Percentiles rank a stretch among this genome's conserved stretches.
These are phyloP conservation scores for Syngnathus floridae DNA, from an alignment of 2,113 vertebrate genomes.

Conservation along the genomic window DNA sequence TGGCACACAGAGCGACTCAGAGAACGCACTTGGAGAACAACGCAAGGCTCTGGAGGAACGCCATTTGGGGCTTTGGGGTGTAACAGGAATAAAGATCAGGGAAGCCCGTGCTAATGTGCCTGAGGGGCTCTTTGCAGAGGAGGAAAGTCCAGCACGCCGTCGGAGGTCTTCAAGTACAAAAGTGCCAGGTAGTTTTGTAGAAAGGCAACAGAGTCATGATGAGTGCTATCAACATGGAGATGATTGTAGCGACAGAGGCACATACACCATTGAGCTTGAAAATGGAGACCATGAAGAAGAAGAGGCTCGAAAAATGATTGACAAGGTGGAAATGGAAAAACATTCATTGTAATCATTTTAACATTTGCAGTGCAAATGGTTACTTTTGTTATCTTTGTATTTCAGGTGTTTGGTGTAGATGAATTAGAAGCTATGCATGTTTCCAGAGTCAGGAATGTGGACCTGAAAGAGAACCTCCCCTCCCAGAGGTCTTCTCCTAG, in stretches of 20 bases:
- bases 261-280: slow-evolving; percentile 91
- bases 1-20: slow-evolving; percentile 92
- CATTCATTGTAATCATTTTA: neutral
- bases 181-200: slow-evolving; percentile 33
- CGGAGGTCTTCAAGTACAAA: slow-evolving; percentile 53
- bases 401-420: slow-evolving; percentile 88
- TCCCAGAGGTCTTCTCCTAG: slow-evolving; percentile 54
- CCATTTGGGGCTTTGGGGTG: slow-evolving; percentile 70
- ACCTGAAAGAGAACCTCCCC: slow-evolving; percentile 67
- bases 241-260: slow-evolving; percentile 89
- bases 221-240: slow-evolving; percentile 71
- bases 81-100: slow-evolving; percentile 62
- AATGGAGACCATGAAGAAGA: slow-evolving; percentile 83
- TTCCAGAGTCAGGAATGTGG: slow-evolving; percentile 75
- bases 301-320: slow-evolving; percentile 89
- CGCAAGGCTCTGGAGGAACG: slow-evolving; percentile 79
- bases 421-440: slow-evolving; percentile 80
- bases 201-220: slow-evolving; percentile 36
- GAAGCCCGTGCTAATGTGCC: slow-evolving; percentile 67
- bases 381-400: neutral
- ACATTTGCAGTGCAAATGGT: neutral
- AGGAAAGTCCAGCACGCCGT: slow-evolving; percentile 74
- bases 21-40: slow-evolving; percentile 81
- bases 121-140: slow-evolving; percentile 69
- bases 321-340: slow-evolving; percentile 76